Conservation (phyloP, 2,888 invertebrate genomes). For the Ophraella communa region DNA sequence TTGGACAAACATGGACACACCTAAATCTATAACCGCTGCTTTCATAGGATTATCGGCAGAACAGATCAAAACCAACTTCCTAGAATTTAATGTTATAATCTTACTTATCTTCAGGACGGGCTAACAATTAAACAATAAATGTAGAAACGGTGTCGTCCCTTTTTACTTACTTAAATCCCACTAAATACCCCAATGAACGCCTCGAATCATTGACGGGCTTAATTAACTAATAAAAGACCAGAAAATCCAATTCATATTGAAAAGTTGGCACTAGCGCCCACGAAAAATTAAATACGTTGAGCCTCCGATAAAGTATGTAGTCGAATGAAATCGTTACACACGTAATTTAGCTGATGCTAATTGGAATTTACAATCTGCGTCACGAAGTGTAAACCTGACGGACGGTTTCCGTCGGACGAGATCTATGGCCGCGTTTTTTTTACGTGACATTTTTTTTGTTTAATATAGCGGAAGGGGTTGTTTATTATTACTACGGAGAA, state of each 20-base stretch:
- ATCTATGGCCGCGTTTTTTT: slow-evolving; percentile 1
- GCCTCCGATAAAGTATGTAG: slow-evolving; percentile 53
- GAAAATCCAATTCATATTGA: too few species aligned
- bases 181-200: not conserved
- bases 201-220: too few species aligned
- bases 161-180: not conserved
- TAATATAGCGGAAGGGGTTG: slow-evolving; percentile 15
- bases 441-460: slow-evolving; percentile 20
- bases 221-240: too few species aligned
- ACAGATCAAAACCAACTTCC: slow-evolving; percentile 58
- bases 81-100: slow-evolving; percentile 53
- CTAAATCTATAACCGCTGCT: slow-evolving; percentile 60
- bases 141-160: not conserved
- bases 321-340: slow-evolving; percentile 52
- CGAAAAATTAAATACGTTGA: slow-evolving; percentile 51
- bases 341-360: slow-evolving; percentile 43
- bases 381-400: slow-evolving; percentile 26
- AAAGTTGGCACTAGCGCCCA: too few species aligned
- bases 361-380: slow-evolving; percentile 36
- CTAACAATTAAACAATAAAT: slow-evolving; percentile 17
- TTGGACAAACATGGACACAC: slow-evolving; percentile 61
- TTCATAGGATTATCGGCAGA: slow-evolving; percentile 59
- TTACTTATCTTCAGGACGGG: slow-evolving; percentile 43
- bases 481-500: slow-evolving; percentile 3
- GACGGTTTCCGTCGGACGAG: slow-evolving; percentile 15